A percentile compares a stretch with the other conserved stretches of the same genome.
Conservation (phyloP, 2,888 invertebrate species). For the Pelosia muscerda region DNA sequence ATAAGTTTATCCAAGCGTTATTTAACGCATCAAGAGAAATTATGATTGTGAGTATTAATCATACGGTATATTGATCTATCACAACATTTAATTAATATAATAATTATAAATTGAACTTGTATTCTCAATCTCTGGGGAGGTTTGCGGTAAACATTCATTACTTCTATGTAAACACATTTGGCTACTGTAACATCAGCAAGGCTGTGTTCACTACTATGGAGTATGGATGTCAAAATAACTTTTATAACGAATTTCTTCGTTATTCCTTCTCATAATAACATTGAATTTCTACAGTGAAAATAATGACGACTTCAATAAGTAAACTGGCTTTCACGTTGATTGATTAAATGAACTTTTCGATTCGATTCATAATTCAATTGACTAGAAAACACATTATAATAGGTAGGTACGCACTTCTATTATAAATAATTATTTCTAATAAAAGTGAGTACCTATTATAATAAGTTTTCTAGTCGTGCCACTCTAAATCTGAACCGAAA, state of each 20-base stretch:
- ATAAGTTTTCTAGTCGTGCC: too few relatives aligned
- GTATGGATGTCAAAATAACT: background rate
- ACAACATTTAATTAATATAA: conserved; percentile 33
- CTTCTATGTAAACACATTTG: conserved; percentile 12
- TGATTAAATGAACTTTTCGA: too few relatives aligned
- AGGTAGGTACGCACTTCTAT: too few relatives aligned
- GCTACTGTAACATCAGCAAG: conserved; percentile 10
- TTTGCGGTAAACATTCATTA: conserved; percentile 28
- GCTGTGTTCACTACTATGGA: conserved; percentile 8
- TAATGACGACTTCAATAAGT: background rate
- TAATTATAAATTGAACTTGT: conserved; percentile 20
- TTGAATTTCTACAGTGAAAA: background rate
- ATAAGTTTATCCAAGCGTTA: background rate
- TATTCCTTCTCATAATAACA: background rate
- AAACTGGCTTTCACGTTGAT: background rate
- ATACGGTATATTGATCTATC: conserved; percentile 16
- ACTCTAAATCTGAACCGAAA: too few relatives aligned
- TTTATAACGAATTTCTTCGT: background rate
- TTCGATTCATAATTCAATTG: too few relatives aligned
- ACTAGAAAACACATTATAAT: too few relatives aligned
- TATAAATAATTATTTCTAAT: too few relatives aligned
- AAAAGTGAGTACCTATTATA: too few relatives aligned
- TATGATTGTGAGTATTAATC: conserved; percentile 24
- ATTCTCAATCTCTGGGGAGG: conserved; percentile 17
- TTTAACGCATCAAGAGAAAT: conserved; percentile 18